A percentile compares a stretch with the other conserved stretches of the same genome.
Conservation (phyloP, 1,140 invertebrate species). For the Cephus cinctus region DNA sequence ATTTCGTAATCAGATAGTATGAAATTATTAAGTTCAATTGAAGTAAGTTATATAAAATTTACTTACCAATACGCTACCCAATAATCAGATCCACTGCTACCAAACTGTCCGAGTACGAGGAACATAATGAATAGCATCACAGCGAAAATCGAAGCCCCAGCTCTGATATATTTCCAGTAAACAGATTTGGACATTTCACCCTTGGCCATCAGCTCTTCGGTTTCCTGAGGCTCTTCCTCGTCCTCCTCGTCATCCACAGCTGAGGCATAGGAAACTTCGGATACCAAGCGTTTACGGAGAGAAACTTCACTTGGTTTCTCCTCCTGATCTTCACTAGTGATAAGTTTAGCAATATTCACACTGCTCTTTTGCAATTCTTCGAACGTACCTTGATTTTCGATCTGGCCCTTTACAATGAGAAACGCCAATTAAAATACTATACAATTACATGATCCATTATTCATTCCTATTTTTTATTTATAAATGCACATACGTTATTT, state of each 20-base stretch:
- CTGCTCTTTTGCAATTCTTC: constrained; percentile 44
- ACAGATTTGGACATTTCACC: constrained; percentile 58
- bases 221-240: constrained; percentile 56
- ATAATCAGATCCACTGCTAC: constrained; percentile 60
- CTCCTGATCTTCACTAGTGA: constrained; percentile 40
- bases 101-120: constrained; percentile 52
- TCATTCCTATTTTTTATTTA: neutral
- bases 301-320: constrained; percentile 30
- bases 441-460: neutral
- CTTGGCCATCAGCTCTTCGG: constrained; percentile 60
- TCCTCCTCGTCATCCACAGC: constrained; percentile 42
- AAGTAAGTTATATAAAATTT: too few species aligned
- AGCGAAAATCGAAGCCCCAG: constrained; percentile 56
- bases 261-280: constrained; percentile 1
- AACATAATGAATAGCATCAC: constrained; percentile 47
- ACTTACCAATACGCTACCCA: constrained; percentile 66
- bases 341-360: constrained; percentile 47
- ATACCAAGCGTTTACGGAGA: neutral
- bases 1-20: too few species aligned
- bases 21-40: too few species aligned
- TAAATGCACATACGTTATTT: constrained; percentile 61
- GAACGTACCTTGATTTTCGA: constrained; percentile 51
- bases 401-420: constrained; percentile 27
- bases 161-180: constrained; percentile 57
- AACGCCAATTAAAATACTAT: constrained; percentile 6